Percentiles rank a stretch among this genome's conserved stretches.
phyloP scores from a whole-genome alignment of 2,113 vertebrate genomes.

The Tenrec ecaudatus region DNA sequence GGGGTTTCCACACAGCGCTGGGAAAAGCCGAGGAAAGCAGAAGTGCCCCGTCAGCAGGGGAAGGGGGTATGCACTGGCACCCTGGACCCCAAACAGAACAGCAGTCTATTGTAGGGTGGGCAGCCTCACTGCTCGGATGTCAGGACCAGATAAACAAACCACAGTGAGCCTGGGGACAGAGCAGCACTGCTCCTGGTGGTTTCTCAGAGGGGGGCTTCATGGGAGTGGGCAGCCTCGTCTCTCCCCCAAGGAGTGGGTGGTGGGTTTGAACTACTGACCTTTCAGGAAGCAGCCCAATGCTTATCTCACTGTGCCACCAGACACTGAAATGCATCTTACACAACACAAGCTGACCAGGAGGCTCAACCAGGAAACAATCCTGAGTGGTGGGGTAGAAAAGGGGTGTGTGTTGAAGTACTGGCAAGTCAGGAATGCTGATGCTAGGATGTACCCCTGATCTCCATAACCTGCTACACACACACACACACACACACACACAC shows the following conservation, averaged over 20 bases:
- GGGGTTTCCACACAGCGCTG: background rate
- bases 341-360: background rate
- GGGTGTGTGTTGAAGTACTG: rapidly evolving
- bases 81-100: background rate
- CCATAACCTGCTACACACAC: background rate
- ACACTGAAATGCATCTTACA: background rate
- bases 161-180: too few species aligned
- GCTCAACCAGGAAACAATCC: background rate
- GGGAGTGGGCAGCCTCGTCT: too few species aligned
- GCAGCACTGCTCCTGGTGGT: too few species aligned
- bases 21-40: background rate
- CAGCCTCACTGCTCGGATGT: background rate
- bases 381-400: background rate
- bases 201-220: too few species aligned
- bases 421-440: background rate
- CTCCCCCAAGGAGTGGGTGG: too few species aligned
- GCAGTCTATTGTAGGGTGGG: background rate
- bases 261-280: too few species aligned
- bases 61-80: background rate
- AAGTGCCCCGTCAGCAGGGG: background rate
- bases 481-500: background rate
- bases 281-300: too few species aligned
- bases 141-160: background rate
- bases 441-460: background rate
- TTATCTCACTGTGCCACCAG: background rate